Percentiles rank a stretch among this genome's conserved stretches.
phyloP scores from a whole-genome alignment of 2,113 vertebrate genomes.

The Cebidichthys violaceus region DNA sequence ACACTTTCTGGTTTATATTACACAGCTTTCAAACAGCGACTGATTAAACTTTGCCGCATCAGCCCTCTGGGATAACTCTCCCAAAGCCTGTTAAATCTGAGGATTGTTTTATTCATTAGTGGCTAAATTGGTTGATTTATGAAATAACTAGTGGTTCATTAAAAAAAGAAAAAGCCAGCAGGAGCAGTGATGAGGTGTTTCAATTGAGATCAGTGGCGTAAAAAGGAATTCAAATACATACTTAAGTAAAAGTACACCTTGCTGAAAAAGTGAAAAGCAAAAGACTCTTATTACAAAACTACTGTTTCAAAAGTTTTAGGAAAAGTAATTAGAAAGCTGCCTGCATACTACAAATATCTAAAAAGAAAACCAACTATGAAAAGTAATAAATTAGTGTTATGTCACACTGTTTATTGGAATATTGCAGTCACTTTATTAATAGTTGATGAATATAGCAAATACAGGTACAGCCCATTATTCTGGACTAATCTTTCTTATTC shows the following conservation, averaged over 20 bases:
- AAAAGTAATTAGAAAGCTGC: background rate
- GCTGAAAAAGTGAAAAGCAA: background rate
- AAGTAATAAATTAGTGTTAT: background rate
- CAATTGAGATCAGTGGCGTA: background rate
- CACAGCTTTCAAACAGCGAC: conserved; percentile 50
- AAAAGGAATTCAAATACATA: background rate
- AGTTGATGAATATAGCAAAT: background rate
- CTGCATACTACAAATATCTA: background rate
- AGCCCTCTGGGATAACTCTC: conserved; percentile 17
- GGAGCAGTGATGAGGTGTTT: background rate
- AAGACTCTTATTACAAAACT: background rate
- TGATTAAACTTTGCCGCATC: conserved; percentile 55
- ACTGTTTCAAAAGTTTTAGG: background rate
- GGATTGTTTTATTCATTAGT: conserved; percentile 33
- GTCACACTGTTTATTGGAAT: too few relatives aligned
- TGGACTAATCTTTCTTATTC: background rate
- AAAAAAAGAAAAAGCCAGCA: background rate
- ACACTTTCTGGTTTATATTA: conserved; percentile 33
- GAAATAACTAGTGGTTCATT: conserved; percentile 28
- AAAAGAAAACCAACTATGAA: too few relatives aligned
- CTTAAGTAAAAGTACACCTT: background rate
- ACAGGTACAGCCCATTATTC: background rate
- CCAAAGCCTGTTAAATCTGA: conserved; percentile 31
- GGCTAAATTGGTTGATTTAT: conserved; percentile 39
- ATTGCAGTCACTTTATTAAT: background rate